Evolutionary conservation across 2,113 vertebrate species (phyloP).

Genomic region (Turnix velox): DNA sequence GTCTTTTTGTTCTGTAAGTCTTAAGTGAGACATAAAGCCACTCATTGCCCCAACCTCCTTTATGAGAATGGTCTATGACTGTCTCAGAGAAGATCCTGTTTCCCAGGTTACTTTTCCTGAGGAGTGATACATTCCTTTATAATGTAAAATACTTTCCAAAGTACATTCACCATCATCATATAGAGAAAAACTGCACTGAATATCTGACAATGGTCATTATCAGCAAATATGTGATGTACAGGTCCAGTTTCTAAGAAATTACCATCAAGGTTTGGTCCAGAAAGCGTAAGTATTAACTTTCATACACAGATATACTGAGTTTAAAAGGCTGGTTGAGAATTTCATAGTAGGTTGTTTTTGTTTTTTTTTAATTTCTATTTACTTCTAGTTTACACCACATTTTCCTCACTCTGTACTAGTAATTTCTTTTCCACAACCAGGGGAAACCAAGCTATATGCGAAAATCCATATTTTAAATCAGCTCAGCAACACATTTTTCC

Average conservation of each 20-base stretch:
- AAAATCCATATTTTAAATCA: neutral
- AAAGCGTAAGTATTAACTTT: neutral
- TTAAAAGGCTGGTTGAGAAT: neutral
- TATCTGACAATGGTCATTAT: neutral
- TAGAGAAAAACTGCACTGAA: neutral
- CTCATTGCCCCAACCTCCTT: neutral
- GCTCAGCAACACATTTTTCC: neutral
- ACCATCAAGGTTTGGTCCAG: neutral
- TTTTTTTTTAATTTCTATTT: neutral
- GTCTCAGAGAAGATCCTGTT: neutral
- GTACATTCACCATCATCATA: neutral
- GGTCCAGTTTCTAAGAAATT: neutral
- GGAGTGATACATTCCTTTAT: neutral
- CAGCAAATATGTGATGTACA: neutral
- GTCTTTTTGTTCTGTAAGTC: neutral
- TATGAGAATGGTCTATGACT: neutral
- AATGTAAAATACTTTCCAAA: neutral
- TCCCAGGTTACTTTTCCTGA: neutral
- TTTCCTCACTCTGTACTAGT: neutral
- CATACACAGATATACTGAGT: neutral
- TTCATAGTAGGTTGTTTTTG: neutral
- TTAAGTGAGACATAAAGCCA: neutral
- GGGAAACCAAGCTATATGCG: neutral
- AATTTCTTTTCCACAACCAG: neutral
- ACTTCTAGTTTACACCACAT: neutral